Base-by-base conservation (phyloP, 1,140 invertebrate genomes). In the Bombyx mandarina region DNA sequence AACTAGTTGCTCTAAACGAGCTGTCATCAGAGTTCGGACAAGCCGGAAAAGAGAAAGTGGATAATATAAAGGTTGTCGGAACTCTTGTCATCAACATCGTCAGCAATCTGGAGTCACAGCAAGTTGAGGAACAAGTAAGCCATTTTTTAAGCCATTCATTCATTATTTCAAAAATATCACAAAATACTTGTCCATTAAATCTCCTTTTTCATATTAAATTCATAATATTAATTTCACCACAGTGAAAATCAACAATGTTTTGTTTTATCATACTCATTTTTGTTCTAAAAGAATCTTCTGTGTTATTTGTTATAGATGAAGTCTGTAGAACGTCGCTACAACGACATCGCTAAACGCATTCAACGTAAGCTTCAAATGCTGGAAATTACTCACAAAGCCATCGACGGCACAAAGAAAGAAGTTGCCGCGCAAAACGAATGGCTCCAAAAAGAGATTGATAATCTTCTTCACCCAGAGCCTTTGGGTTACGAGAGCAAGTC, bases 31-130 rank as follows among this genome's bases (percentile, higher is more conserved):
- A 95, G 71, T 94, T 94, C 67, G 91, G 93, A 58, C 89, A 89
- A 60, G 88, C 92, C 66, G 92, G 93, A 7, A 91, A 93, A 69
- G 89, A 90, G 18, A 92, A 90, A 67, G 79, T 94, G 42, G 90
- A 91, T 26, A 90, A 92, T 60, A 89, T 95, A 0, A 94, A 93
- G 67, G 82, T 87, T 49, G 88, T 94, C 42, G 93, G 92, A 1
- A 80, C 90, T 8, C 88, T 93, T 79, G 93, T 96, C 42, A 93
- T 92, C 53, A 92, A 94, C 57, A 91, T 95, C 45, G 93, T 96
- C 2, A 96, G 94, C 76, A 96, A 94, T 80, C 84, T 96, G 47
- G 97, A 98, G 79, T 93, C 93, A 0, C 95, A 97, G 67, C 95
- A 97, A 81, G 93, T 98, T 18, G 95, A 97, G 77, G 96, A 98